phyloP scores from a whole-genome alignment of 2,797 vertebrate genomes.

The Gobio occitaniae region DNA sequence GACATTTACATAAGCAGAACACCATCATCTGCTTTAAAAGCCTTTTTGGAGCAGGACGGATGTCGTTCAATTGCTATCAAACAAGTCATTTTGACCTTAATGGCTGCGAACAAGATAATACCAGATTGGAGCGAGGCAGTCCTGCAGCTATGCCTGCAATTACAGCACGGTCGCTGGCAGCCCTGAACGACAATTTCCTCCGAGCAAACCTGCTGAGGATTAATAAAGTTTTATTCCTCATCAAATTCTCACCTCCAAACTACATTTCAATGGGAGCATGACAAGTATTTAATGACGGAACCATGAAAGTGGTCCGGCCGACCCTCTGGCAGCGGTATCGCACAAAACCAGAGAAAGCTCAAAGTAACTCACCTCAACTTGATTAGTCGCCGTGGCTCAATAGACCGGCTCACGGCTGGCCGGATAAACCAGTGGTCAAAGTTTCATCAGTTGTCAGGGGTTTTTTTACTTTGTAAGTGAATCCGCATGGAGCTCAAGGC shows the following conservation, averaged over 20 bases:
- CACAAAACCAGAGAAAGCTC: slow-evolving; percentile 28
- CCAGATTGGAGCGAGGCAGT: slow-evolving; percentile 31
- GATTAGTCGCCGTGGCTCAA: slow-evolving; percentile 45
- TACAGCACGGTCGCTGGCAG: slow-evolving; percentile 58
- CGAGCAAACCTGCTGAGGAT: slow-evolving; percentile 60
- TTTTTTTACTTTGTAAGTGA: slow-evolving; percentile 35
- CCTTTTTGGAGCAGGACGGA: slow-evolving; percentile 56
- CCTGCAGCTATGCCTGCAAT: slow-evolving; percentile 63
- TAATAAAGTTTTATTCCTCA: slow-evolving; percentile 58
- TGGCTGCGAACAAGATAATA: slow-evolving; percentile 52
- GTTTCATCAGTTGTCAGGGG: slow-evolving; percentile 40
- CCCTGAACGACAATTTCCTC: slow-evolving; percentile 57
- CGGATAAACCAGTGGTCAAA: slow-evolving; percentile 45
- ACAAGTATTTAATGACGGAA: slow-evolving; percentile 53
- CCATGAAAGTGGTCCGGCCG: slow-evolving; percentile 39
- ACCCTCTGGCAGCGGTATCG: slow-evolving; percentile 22
- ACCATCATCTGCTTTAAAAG: slow-evolving; percentile 31
- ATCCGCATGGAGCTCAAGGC: slow-evolving; percentile 38
- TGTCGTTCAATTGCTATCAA: slow-evolving; percentile 67
- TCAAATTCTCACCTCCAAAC: slow-evolving; percentile 45
- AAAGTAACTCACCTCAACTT: slow-evolving; percentile 33
- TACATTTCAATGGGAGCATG: slow-evolving; percentile 45
- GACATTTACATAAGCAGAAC: slow-evolving; percentile 64
- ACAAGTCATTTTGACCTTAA: slow-evolving; percentile 61
- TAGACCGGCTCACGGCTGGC: slow-evolving; percentile 24